A percentile compares a stretch with the other conserved stretches of the same genome.
These are phyloP conservation scores for Notodonta ziczac DNA, from an alignment of 2,888 invertebrate species.

Conservation along the genomic window DNA sequence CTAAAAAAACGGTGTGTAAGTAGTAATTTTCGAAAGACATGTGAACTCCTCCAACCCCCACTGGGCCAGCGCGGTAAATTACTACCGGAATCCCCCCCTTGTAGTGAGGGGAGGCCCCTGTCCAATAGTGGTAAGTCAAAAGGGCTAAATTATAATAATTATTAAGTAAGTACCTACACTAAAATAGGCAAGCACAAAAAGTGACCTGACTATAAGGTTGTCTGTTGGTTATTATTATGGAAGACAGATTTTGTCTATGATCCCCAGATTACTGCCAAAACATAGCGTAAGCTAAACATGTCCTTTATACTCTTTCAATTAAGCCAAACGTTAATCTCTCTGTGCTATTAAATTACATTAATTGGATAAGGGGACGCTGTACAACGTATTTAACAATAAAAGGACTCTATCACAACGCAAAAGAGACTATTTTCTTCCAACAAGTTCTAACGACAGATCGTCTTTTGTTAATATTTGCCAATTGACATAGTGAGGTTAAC, in stretches of 20 bases:
- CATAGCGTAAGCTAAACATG: conserved; percentile 20
- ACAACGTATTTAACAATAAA: conserved; percentile 36
- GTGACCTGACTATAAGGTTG: background rate
- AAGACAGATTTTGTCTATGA: background rate
- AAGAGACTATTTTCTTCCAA: conserved; percentile 50
- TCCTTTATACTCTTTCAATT: conserved; percentile 78
- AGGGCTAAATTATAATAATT: no score
- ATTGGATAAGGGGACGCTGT: conserved; percentile 71
- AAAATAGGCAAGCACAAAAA: no score
- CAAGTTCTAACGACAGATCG: conserved; percentile 39
- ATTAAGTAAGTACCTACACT: no score
- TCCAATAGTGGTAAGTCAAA: no score
- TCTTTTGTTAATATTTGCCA: conserved; percentile 75
- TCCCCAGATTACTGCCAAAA: conserved; percentile 4
- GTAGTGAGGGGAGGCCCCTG: no score
- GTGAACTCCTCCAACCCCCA: no score
- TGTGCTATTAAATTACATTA: conserved; percentile 82
- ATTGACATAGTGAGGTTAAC: conserved; percentile 56
- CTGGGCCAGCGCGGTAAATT: no score
- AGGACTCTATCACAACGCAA: conserved; percentile 33
- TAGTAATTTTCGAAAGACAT: no score
- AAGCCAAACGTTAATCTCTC: conserved; percentile 76
- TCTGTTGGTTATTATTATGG: background rate
- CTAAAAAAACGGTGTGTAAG: no score
- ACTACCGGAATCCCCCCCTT: no score